phyloP scores from a whole-genome alignment of 2,113 vertebrate genomes.

The Chaenogobius annularis region DNA sequence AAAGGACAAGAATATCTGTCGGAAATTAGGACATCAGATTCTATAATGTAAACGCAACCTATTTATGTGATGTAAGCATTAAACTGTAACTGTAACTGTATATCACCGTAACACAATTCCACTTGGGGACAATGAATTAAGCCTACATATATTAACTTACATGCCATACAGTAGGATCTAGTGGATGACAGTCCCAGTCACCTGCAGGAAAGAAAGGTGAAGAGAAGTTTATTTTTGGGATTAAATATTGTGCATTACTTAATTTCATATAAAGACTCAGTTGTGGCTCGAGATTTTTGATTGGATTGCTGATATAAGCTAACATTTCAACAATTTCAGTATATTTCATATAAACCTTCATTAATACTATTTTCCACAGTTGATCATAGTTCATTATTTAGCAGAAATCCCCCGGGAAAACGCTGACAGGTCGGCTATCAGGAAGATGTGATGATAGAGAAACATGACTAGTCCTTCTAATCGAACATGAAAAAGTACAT shows the following conservation, averaged over 20 bases:
- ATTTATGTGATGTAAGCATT: background rate
- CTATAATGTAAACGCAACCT: background rate
- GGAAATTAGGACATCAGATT: background rate
- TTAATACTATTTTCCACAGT: background rate
- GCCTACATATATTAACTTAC: slow-evolving; percentile 77
- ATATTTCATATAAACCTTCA: background rate
- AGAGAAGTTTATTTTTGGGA: background rate
- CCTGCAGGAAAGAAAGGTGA: slow-evolving; percentile 72
- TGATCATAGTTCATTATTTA: background rate
- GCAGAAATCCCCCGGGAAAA: background rate
- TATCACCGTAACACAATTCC: slow-evolving; percentile 18
- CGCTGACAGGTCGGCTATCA: slow-evolving; percentile 1
- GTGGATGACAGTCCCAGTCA: slow-evolving; percentile 96
- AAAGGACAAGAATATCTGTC: background rate
- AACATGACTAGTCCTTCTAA: slow-evolving; percentile 21
- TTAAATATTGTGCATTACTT: background rate
- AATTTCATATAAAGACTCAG: background rate
- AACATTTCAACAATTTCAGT: background rate
- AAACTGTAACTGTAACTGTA: background rate
- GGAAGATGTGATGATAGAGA: background rate
- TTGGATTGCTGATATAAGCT: background rate
- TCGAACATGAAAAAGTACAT: slow-evolving; percentile 39
- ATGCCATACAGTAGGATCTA: slow-evolving; percentile 96
- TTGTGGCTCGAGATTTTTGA: background rate
- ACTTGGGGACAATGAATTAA: background rate